Conservation (phyloP, 53 echinoderm and acorn worm species). For the Stichopus horrens region DNA sequence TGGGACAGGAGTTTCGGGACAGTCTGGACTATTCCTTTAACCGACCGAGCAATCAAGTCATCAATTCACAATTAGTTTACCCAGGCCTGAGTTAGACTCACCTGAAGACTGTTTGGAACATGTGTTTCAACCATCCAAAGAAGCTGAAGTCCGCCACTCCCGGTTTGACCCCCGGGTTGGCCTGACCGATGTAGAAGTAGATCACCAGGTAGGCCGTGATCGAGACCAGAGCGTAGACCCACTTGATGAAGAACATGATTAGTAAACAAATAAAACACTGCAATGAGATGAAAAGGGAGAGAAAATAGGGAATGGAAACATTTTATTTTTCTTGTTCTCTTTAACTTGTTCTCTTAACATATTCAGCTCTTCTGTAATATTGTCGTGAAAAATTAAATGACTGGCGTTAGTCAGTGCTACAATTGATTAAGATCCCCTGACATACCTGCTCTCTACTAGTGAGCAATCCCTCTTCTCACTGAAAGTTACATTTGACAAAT, state of each 20-base stretch:
- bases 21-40: no score
- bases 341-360: not conserved
- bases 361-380: not conserved
- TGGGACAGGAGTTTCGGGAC: no score
- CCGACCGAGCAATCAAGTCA: no score
- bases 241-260: constrained; percentile 98
- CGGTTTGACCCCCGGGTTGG: constrained; percentile 91
- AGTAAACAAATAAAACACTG: constrained; percentile 76
- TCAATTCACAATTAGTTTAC: no score
- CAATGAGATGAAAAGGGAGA: not conserved
- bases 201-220: constrained; percentile 81
- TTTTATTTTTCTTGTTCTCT: not conserved
- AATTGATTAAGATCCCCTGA: no score
- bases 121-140: constrained; percentile 81
- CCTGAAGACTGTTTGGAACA: constrained; percentile 87
- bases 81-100: constrained; percentile 30
- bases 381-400: no score
- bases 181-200: constrained; percentile 95
- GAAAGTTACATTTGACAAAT: no score
- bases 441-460: no score
- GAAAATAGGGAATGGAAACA: not conserved
- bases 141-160: constrained; percentile 93
- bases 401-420: no score
- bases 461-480: no score
- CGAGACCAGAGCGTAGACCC: constrained; percentile 94